These are phyloP conservation scores for Magallana ariakensis DNA, from an alignment of 1,140 invertebrate genomes.

Conservation along the genomic window DNA sequence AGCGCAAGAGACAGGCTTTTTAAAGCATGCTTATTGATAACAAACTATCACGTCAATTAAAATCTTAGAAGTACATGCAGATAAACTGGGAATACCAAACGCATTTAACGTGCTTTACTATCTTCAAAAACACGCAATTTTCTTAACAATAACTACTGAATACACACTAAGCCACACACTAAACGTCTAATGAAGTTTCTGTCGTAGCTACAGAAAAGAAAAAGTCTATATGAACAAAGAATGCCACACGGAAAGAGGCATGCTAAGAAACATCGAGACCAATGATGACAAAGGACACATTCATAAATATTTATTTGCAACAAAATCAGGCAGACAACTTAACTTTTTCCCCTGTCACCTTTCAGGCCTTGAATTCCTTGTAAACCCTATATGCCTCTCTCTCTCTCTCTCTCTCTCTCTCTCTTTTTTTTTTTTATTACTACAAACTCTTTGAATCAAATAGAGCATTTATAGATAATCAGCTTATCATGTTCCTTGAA, in stretches of 20 bases:
- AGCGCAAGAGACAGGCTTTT: no score
- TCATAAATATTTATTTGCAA: neutral
- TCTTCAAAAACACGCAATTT: no score
- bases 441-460: neutral
- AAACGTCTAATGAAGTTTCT: neutral
- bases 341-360: constrained; percentile 88
- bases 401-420: no score
- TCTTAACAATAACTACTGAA: no score
- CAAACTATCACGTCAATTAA: no score
- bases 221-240: neutral
- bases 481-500: neutral
- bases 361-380: constrained; percentile 87
- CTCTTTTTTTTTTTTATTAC: no score
- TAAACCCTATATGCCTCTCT: constrained; percentile 86
- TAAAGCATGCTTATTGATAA: no score
- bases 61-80: no score
- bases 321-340: constrained; percentile 76
- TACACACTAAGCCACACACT: no score
- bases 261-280: neutral
- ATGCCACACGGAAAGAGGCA: neutral
- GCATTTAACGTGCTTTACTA: no score
- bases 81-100: no score
- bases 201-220: constrained; percentile 17
- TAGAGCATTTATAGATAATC: neutral
- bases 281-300: neutral